These are phyloP conservation scores for Sclerurus mexicanus DNA, from an alignment of 2,113 vertebrate genomes.

Conservation along the genomic window DNA sequence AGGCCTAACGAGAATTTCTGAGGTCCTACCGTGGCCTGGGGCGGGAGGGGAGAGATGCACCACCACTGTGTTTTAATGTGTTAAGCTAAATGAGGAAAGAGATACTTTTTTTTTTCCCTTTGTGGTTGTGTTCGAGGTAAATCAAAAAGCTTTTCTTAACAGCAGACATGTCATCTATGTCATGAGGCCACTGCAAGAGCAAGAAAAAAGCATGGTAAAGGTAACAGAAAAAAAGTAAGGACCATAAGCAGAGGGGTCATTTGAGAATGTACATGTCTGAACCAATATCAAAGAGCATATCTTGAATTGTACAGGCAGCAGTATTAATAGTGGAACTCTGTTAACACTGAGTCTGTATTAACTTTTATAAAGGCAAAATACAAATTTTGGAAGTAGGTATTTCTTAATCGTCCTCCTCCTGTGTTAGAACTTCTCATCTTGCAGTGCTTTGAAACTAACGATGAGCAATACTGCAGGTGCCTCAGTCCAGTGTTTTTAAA, in stretches of 20 bases:
- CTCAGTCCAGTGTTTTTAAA: neutral
- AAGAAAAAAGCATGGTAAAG: neutral
- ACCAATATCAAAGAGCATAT: rapidly evolving
- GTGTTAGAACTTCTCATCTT: neutral
- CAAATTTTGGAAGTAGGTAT: neutral
- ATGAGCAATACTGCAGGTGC: neutral
- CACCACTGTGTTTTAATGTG: neutral
- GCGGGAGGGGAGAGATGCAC: neutral
- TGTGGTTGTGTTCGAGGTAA: neutral
- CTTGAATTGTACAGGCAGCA: neutral
- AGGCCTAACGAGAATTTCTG: neutral
- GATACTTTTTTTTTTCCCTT: rapidly evolving
- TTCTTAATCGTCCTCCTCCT: neutral
- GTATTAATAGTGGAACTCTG: neutral
- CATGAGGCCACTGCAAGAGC: neutral
- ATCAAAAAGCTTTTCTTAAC: neutral
- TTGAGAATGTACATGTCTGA: neutral
- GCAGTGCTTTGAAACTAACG: neutral
- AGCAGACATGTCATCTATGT: neutral
- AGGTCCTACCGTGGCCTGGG: neutral
- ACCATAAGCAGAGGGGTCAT: rapidly evolving
- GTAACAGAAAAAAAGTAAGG: neutral
- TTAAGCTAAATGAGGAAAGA: neutral
- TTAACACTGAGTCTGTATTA: neutral
- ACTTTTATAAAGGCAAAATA: neutral